Conservation (phyloP, 2,113 vertebrate genomes). For the Osmerus eperlanus region DNA sequence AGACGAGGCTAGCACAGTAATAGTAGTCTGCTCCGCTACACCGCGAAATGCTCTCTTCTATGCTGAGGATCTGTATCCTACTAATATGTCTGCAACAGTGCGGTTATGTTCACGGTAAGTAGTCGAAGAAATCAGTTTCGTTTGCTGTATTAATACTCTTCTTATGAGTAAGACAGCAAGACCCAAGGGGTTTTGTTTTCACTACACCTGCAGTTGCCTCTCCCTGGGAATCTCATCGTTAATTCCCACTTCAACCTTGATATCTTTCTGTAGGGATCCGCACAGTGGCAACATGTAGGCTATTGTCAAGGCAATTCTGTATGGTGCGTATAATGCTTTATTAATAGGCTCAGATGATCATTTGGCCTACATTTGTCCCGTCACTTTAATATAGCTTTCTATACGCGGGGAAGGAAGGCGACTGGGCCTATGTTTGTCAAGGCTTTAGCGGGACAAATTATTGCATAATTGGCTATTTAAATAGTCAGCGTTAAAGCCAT, state of each 20-base stretch:
- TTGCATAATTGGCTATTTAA: not conserved
- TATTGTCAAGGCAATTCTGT: no score
- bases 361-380: not conserved
- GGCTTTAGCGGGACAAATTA: not conserved
- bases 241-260: not conserved
- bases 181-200: not conserved
- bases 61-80: slow-evolving; percentile 59
- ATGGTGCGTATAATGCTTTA: not conserved
- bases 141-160: no score
- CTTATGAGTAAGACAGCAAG: no score
- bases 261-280: no score
- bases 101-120: slow-evolving; percentile 63
- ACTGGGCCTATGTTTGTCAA: no score
- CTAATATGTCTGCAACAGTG: slow-evolving; percentile 59
- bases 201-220: not conserved
- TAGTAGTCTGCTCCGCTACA: slow-evolving; percentile 10
- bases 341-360: not conserved
- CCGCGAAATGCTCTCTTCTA: slow-evolving; percentile 67
- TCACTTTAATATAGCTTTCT: no score
- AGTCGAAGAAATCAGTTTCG: not conserved
- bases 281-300: no score
- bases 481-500: not conserved
- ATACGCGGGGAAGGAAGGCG: no score
- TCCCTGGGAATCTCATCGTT: not conserved
- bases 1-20: slow-evolving; percentile 41